A percentile compares a stretch with the other conserved stretches of the same genome.
These are phyloP conservation scores for Anableps anableps DNA, from an alignment of 2,797 vertebrate species.

Conservation along the genomic window DNA sequence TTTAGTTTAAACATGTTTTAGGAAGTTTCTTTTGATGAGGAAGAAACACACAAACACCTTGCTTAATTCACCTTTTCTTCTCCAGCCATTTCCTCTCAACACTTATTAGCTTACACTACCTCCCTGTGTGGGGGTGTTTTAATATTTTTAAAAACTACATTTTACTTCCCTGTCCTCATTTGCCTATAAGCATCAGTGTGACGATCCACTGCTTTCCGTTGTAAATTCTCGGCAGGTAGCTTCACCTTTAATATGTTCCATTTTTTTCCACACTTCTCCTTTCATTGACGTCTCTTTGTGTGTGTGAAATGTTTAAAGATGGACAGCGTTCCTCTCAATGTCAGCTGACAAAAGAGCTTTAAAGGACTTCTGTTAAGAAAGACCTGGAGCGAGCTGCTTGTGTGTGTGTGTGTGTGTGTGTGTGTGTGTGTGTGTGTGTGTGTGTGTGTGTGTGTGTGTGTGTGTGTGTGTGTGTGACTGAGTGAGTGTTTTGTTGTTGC, in stretches of 20 bases:
- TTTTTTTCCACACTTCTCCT: slow-evolving; percentile 67
- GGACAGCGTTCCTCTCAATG: slow-evolving; percentile 66
- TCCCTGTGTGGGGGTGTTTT: not conserved
- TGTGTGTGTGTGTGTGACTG: slow-evolving; percentile 39
- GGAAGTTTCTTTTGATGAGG: slow-evolving; percentile 54
- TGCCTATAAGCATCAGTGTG: slow-evolving; percentile 39
- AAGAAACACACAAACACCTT: slow-evolving; percentile 45
- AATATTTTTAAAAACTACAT: slow-evolving; percentile 36
- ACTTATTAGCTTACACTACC: slow-evolving; percentile 12
- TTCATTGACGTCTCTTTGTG: slow-evolving; percentile 41
- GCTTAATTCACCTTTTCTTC: slow-evolving; percentile 38
- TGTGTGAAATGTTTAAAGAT: slow-evolving; percentile 48
- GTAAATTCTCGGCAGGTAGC: slow-evolving; percentile 66
- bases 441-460: slow-evolving; percentile 37
- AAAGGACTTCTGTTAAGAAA: slow-evolving; percentile 72
- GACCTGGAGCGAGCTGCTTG: slow-evolving; percentile 63
- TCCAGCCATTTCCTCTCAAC: slow-evolving; percentile 51
- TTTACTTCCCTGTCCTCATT: slow-evolving; percentile 69
- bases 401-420: slow-evolving; percentile 42
- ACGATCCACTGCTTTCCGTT: slow-evolving; percentile 53
- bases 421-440: slow-evolving; percentile 53
- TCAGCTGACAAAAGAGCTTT: slow-evolving; percentile 75
- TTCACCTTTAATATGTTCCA: slow-evolving; percentile 62
- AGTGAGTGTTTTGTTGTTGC: slow-evolving; percentile 77
- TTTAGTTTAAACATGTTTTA: not conserved